Evolutionary conservation across 2,113 vertebrate genomes (phyloP), one percentile per base, ranked within the genome.

Genomic region (human (Homo sapiens)): DNA sequence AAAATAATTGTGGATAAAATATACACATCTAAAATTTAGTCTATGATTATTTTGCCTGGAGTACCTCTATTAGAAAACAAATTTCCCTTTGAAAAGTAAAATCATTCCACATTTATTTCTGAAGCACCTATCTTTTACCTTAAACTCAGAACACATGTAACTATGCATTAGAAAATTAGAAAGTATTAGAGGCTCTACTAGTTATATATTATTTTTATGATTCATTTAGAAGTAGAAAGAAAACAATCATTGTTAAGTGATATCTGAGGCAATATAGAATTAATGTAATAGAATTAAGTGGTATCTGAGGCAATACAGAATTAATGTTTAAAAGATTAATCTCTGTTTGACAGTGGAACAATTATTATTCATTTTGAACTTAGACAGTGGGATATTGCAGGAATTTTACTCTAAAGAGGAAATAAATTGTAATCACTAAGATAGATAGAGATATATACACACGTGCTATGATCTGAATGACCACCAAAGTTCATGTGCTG

Each of bases 161-260:
- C 17, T 59, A 94, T 68, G n/a, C 11, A 35, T 80, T 66, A 61
- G 50, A 83, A 93, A 82, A 76, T 68, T 30, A 64, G 61, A 32
- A 64, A 64, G 61, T 68, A 59, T 18, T 80, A 57, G 38, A 88
- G 17, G 35, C 5, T 80, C 75, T 82, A 22, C 9, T 73, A 82
- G 50, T n/a, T 83, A 14, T 52, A 32, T 43, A 55, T 48, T 80
- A 89, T 78, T 93, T 79, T 68, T 52, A 43, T 13, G 10, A 76
- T 73, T 88, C 70, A n/a, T 75, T 91, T 90, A 94, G 57, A 76
- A 72, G 22, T 93, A 80, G 89, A 93, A 95, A 90, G 48, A 82
- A 75, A 88, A 27, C 11, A 43, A n/a, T 80, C 22, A 38, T 90
- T 82, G 76, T 35, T 78, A 38, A 94, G 38, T 78, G 80, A 84